Percentiles rank a stretch among this genome's conserved stretches.
Conservation (phyloP, 2,113 vertebrate species). For the Tichodroma muraria region DNA sequence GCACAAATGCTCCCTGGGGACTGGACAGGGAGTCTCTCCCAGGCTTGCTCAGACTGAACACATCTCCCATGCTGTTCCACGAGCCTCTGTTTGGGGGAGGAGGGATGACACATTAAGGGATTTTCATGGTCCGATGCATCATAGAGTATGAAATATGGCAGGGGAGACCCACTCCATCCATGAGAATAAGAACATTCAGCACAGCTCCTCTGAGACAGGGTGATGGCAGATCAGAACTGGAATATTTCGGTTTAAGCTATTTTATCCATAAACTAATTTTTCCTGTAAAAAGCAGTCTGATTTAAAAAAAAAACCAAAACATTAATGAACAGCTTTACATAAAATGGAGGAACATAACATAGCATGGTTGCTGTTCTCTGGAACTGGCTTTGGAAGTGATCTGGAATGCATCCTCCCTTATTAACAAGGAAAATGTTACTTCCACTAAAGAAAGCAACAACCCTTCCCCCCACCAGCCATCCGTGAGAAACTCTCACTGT, state of each 20-base stretch:
- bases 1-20: neutral
- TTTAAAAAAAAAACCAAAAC: neutral
- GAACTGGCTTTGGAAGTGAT: neutral
- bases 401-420: neutral
- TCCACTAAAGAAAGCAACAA: neutral
- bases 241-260: neutral
- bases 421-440: slow-evolving; percentile 17
- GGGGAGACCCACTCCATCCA: neutral
- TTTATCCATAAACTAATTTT: neutral
- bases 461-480: neutral
- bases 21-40: neutral
- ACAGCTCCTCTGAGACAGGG: neutral
- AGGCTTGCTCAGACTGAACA: neutral
- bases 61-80: neutral
- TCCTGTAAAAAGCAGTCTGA: neutral
- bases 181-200: neutral
- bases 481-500: slow-evolving; percentile 32
- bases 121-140: slow-evolving; percentile 1
- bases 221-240: neutral
- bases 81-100: neutral
- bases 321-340: neutral
- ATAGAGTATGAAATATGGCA: neutral
- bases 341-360: neutral
- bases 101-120: neutral
- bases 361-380: neutral